Conservation (phyloP, 2,797 vertebrate species). For the Sus cebifrons region DNA sequence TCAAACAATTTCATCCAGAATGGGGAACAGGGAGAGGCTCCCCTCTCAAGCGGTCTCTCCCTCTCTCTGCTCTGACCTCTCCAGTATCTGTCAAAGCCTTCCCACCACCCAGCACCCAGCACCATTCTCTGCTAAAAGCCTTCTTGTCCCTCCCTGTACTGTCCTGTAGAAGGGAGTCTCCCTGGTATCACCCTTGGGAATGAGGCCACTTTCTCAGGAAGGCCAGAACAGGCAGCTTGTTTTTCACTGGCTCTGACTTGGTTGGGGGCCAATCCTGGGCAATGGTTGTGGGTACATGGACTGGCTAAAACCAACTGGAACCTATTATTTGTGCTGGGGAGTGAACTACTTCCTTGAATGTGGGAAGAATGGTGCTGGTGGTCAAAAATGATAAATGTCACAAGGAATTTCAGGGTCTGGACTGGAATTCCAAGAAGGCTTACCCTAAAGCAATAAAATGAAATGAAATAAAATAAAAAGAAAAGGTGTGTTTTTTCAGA, state of each 20-base stretch:
- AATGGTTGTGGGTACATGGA: neutral
- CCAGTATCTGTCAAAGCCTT: neutral
- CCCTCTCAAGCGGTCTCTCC: neutral
- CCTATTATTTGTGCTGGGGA: neutral
- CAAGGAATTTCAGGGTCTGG: neutral
- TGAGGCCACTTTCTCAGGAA: neutral
- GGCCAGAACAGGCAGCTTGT: neutral
- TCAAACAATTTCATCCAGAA: neutral
- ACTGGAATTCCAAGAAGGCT: neutral
- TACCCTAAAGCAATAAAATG: neutral
- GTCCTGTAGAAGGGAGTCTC: neutral
- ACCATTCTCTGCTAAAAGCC: neutral
- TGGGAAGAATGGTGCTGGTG: neutral
- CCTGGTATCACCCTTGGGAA: neutral
- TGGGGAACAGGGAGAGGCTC: neutral
- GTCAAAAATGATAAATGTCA: neutral
- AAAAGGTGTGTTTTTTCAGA: neutral
- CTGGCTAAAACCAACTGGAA: neutral
- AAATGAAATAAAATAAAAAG: no score
- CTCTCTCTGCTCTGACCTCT: conserved; percentile 23
- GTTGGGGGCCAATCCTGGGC: neutral
- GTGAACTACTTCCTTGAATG: neutral
- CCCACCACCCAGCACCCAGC: neutral
- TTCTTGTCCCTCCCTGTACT: neutral
- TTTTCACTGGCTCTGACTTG: conserved; percentile 55